These are phyloP conservation scores for Drosophila nr. perissopoda DNA, from an alignment of 2,888 invertebrate species.

Conservation along the genomic window DNA sequence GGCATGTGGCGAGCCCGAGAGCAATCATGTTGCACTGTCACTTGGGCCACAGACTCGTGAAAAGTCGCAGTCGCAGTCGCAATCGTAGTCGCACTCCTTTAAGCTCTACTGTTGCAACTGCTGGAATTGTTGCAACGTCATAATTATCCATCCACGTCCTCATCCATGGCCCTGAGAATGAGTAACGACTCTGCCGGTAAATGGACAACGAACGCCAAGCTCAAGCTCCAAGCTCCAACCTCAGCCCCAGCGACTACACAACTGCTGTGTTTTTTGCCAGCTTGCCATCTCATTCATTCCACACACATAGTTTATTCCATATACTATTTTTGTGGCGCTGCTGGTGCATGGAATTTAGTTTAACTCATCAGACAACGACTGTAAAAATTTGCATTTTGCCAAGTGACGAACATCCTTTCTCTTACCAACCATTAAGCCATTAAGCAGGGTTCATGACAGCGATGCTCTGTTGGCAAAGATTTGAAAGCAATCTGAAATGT, in stretches of 20 bases:
- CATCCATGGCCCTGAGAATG: constrained; percentile 72
- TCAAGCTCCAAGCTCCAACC: constrained; percentile 7
- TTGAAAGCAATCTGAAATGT: constrained; percentile 47
- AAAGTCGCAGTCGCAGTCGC: constrained; percentile 6
- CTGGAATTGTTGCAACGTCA: constrained; percentile 80
- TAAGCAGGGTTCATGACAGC: constrained; percentile 60
- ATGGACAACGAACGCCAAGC: constrained; percentile 62
- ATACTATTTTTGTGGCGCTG: constrained; percentile 22
- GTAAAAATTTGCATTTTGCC: constrained; percentile 69
- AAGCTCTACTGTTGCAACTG: constrained; percentile 47
- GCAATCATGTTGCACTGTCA: constrained; percentile 81
- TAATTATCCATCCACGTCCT: constrained; percentile 74
- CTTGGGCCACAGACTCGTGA: constrained; percentile 53
- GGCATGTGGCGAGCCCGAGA: constrained; percentile 80
- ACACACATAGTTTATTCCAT: constrained; percentile 31
- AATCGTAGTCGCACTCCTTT: constrained; percentile 25
- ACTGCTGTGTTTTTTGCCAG: constrained; percentile 34
- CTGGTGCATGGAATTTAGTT: constrained; percentile 33
- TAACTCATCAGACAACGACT: constrained; percentile 44
- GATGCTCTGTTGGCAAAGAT: constrained; percentile 45
- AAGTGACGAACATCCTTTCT: constrained; percentile 60
- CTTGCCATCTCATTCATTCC: constrained; percentile 22
- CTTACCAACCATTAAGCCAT: constrained; percentile 54
- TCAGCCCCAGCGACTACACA: constrained; percentile 24
- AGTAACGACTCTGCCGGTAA: constrained; percentile 75